Percentiles rank a stretch among this genome's conserved stretches.
phyloP scores from a whole-genome alignment of 2,797 vertebrate genomes.

The Poeciliopsis gracilis region DNA sequence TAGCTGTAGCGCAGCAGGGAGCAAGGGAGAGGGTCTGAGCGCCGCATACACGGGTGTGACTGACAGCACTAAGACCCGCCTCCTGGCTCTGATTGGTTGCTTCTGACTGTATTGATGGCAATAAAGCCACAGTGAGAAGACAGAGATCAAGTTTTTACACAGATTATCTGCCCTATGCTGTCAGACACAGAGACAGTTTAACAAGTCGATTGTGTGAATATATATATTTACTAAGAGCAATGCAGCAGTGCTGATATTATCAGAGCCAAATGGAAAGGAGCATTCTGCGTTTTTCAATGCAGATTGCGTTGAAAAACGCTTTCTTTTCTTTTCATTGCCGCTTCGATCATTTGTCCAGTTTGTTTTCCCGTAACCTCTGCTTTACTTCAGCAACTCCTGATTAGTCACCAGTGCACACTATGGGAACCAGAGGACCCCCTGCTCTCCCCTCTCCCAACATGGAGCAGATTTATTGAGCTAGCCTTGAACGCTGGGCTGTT shows the following conservation, averaged over 20 bases:
- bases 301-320: too few species aligned
- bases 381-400: constrained; percentile 60
- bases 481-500: constrained; percentile 82
- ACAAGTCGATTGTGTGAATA: too few species aligned
- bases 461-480: constrained; percentile 80
- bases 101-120: too few species aligned
- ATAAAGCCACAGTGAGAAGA: too few species aligned
- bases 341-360: constrained; percentile 16
- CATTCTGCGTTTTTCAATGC: neutral
- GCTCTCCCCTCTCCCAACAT: constrained; percentile 3
- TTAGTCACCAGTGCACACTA: constrained; percentile 59
- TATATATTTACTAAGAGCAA: neutral
- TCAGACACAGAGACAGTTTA: too few species aligned
- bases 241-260: neutral
- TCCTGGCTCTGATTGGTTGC: too few species aligned
- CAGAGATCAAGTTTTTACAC: too few species aligned
- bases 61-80: too few species aligned
- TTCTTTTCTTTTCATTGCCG: neutral
- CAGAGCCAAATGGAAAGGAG: neutral
- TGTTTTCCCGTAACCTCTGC: constrained; percentile 61
- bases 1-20: too few species aligned
- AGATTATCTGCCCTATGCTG: too few species aligned
- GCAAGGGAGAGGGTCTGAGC: too few species aligned
- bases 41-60: too few species aligned
- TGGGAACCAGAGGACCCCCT: constrained; percentile 28